These are phyloP conservation scores for Leptodactylus fuscus DNA, from an alignment of 2,113 vertebrate genomes.

Conservation along the genomic window DNA sequence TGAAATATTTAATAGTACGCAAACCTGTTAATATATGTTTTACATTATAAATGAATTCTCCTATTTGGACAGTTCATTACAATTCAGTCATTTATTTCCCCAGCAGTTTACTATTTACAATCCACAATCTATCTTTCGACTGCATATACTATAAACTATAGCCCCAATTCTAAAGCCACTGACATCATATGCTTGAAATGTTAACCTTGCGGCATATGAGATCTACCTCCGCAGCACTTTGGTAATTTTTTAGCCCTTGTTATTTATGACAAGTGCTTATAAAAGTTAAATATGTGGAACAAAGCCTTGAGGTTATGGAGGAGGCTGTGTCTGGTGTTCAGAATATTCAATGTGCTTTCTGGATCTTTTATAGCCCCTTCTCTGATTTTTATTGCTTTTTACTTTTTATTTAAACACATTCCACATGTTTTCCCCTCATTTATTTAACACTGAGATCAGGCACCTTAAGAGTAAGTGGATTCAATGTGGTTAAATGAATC, in stretches of 20 bases:
- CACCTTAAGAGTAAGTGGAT: slow-evolving; percentile 10
- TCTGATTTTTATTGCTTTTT: slow-evolving; percentile 40
- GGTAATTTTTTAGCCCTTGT: slow-evolving; percentile 49
- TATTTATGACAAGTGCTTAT: slow-evolving; percentile 66
- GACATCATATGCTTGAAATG: slow-evolving; percentile 46
- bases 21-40: too few relatives aligned
- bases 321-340: slow-evolving; percentile 13
- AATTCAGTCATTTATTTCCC: slow-evolving; percentile 2
- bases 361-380: slow-evolving; percentile 41
- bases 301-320: slow-evolving; percentile 49
- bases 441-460: slow-evolving; percentile 10
- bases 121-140: slow-evolving; percentile 30
- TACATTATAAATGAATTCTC: too few relatives aligned
- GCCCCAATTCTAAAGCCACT: slow-evolving; percentile 19
- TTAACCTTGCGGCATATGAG: slow-evolving; percentile 50
- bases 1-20: too few relatives aligned
- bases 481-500: slow-evolving; percentile 39
- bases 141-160: slow-evolving; percentile 26
- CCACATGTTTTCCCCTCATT: slow-evolving; percentile 38
- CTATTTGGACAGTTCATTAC: neutral
- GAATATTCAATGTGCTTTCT: slow-evolving; percentile 31
- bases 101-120: slow-evolving; percentile 44
- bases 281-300: slow-evolving; percentile 65
- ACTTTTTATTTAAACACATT: slow-evolving; percentile 49
- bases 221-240: slow-evolving; percentile 50